phyloP scores from a whole-genome alignment of 1,140 invertebrate species.

The Apis dorsata region DNA sequence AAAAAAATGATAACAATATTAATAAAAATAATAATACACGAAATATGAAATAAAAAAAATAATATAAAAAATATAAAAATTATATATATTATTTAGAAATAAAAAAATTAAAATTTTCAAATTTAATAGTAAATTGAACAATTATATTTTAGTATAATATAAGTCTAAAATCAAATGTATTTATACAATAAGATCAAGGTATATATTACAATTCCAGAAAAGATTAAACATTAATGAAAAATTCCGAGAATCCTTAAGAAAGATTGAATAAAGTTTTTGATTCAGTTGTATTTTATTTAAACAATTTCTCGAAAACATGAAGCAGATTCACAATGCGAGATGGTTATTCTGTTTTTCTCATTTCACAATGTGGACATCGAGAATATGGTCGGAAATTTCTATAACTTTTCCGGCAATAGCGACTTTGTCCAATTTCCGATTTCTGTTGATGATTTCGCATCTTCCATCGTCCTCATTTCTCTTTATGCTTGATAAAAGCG shows the following conservation, averaged over 20 bases:
- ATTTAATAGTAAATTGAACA: too few relatives aligned
- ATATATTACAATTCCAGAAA: not conserved
- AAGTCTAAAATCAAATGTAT: too few relatives aligned
- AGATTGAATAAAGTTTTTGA: not conserved
- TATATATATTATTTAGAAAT: too few relatives aligned
- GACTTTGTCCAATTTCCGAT: slow-evolving; percentile 43
- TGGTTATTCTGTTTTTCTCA: not conserved
- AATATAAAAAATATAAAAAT: too few relatives aligned
- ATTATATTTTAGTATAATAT: too few relatives aligned
- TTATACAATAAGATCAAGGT: too few relatives aligned
- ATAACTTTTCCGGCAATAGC: slow-evolving; percentile 35
- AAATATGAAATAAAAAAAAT: too few relatives aligned
- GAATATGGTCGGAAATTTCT: slow-evolving; percentile 13
- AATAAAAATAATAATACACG: too few relatives aligned
- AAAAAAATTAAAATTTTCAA: too few relatives aligned
- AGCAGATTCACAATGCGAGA: not conserved
- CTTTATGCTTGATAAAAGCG: slow-evolving; percentile 8
- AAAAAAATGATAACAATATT: too few relatives aligned
- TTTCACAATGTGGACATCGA: not conserved
- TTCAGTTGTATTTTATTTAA: not conserved
- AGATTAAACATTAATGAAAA: not conserved
- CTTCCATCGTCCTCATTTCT: slow-evolving; percentile 41
- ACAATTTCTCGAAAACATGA: not conserved
- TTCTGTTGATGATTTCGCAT: slow-evolving; percentile 39
- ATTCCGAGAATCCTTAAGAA: too few relatives aligned